Conservation (phyloP, 2,113 vertebrate species). For the Xenopus borealis region DNA sequence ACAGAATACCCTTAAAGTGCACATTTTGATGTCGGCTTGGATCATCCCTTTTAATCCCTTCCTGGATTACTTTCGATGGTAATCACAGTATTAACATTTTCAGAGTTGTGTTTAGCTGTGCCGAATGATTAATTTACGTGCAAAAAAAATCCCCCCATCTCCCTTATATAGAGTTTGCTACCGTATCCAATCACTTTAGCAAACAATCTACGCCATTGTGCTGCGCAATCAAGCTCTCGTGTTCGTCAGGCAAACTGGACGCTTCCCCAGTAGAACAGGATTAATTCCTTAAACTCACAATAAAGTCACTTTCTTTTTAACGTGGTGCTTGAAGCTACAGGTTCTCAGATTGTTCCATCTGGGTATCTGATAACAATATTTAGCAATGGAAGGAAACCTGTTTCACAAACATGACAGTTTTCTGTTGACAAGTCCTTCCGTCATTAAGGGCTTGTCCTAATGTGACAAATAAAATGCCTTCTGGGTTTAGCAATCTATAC, state of each 20-base stretch:
- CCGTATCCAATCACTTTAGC: background rate
- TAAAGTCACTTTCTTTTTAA: background rate
- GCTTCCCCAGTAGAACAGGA: background rate
- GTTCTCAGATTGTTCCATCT: background rate
- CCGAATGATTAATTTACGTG: slow-evolving; percentile 1
- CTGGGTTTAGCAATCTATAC: no score
- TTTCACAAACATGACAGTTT: no score
- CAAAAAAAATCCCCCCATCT: background rate
- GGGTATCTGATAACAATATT: background rate
- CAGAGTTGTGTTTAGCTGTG: background rate
- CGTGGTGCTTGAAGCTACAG: background rate
- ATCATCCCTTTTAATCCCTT: slow-evolving; percentile 16
- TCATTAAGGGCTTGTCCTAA: no score
- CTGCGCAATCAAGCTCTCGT: slow-evolving; percentile 12
- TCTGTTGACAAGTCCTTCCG: no score
- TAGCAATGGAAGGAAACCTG: no score
- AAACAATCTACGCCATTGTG: background rate
- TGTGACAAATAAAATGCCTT: no score
- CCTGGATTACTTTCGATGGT: slow-evolving; percentile 2
- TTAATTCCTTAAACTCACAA: background rate
- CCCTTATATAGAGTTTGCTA: background rate
- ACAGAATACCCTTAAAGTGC: background rate
- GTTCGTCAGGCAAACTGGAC: slow-evolving; percentile 13
- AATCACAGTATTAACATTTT: slow-evolving; percentile 1
- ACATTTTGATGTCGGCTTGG: background rate